Conservation (phyloP, 2,888 invertebrate species). For the Cryptus armator region DNA sequence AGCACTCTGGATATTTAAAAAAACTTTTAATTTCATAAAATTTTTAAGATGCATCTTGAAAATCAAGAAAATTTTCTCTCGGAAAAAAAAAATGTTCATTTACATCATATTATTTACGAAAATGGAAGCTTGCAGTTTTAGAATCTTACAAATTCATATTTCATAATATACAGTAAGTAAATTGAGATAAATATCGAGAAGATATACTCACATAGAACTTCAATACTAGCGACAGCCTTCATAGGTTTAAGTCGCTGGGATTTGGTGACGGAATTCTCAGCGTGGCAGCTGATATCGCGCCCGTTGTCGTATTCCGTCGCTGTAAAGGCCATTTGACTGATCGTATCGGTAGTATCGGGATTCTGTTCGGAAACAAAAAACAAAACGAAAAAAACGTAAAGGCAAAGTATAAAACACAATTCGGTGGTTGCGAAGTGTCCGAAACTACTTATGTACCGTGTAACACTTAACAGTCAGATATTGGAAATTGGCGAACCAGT, state of each 20-base stretch:
- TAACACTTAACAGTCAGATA: slow-evolving; percentile 13
- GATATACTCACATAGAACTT: slow-evolving; percentile 93
- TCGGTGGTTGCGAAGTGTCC: not conserved
- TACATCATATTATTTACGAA: not conserved
- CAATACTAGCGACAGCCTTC: slow-evolving; percentile 89
- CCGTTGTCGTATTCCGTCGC: slow-evolving; percentile 94
- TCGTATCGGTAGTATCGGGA: slow-evolving; percentile 93
- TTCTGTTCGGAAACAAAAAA: slow-evolving; percentile 85
- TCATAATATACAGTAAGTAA: not conserved
- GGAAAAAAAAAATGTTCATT: too few species aligned
- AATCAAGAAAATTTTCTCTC: too few species aligned
- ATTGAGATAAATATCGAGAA: not conserved
- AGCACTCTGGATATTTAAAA: too few species aligned
- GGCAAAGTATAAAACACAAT: not conserved
- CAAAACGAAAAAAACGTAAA: not conserved
- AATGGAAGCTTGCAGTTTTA: not conserved
- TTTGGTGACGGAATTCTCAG: slow-evolving; percentile 92
- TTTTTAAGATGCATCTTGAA: too few species aligned
- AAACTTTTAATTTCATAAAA: too few species aligned
- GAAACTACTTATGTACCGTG: slow-evolving; percentile 21
- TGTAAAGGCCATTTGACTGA: slow-evolving; percentile 91
- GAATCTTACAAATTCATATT: not conserved
- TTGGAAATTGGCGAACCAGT: slow-evolving; percentile 49
- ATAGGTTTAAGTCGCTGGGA: slow-evolving; percentile 91
- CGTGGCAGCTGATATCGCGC: slow-evolving; percentile 92